These are phyloP conservation scores for Strix uralensis DNA, from an alignment of 2,113 vertebrate genomes.

Conservation along the genomic window DNA sequence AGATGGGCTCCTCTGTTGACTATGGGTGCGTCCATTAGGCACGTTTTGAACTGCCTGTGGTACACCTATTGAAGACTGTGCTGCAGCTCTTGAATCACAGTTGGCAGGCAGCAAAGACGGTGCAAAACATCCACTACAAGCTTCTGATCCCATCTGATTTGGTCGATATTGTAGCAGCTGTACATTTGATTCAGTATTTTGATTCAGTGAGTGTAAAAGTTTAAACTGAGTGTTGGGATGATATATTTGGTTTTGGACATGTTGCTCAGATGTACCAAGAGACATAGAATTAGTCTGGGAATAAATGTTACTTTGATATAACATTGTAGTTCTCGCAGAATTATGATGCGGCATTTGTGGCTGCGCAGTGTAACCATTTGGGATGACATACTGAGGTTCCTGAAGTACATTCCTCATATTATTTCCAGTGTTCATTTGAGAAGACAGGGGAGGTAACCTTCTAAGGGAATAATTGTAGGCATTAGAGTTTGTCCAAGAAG, in stretches of 20 bases:
- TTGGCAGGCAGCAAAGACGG: background rate
- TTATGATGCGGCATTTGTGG: constrained; percentile 34
- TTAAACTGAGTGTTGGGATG: background rate
- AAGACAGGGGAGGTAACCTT: background rate
- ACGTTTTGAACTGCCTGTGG: background rate
- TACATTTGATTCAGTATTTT: background rate
- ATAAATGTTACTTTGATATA: background rate
- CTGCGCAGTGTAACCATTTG: background rate
- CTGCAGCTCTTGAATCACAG: constrained; percentile 21
- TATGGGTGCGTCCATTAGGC: background rate
- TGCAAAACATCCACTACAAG: background rate
- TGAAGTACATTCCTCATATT: background rate
- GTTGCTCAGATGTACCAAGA: background rate
- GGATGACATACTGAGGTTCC: background rate
- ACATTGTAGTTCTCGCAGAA: background rate
- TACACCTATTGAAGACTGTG: background rate
- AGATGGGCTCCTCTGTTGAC: background rate
- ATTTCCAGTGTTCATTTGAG: background rate
- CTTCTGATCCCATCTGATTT: constrained; percentile 17
- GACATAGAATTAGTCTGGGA: background rate
- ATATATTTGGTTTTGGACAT: constrained; percentile 26
- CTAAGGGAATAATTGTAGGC: background rate
- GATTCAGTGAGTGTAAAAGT: constrained; percentile 2
- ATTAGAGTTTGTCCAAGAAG: constrained; percentile 27
- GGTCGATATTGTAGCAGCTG: background rate